Evolutionary conservation across 2,113 vertebrate genomes (phyloP), one percentile per base, ranked within the genome.

Genomic region (Tachysurus fulvidraco): DNA sequence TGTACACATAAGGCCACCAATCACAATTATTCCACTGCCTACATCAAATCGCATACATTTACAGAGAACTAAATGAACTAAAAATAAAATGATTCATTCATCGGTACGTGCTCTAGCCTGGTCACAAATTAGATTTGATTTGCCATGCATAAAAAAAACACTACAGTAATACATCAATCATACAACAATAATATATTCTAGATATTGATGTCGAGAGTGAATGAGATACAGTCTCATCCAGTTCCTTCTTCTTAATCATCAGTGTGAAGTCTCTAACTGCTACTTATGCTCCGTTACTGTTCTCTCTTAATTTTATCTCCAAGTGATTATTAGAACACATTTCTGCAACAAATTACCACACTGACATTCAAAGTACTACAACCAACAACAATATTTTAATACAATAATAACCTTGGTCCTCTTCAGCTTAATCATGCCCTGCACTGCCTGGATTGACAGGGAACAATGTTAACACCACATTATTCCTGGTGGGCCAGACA

Each of bases 1-100:
- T 99, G 98, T 94, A 95, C 96, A 96, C 93, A 98, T 99, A 94
- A 94, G 97, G 94, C 92, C 92, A 92, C 85, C 55, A 80, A n/a
- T n/a, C 41, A 41, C 0, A 60, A 41, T 69, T 25, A 23, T 83
- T 80, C 78, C 21, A 16, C 28, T 5, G 17, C 8, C 13, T 55
- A 44, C n/a, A 21, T 28, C 41, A 52, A n/a, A 79, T 17, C 9
- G 10, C 5, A 23, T 36, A 59, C 3, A 36, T 8, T 65, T 50
- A 79, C 17, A 9, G 54, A 41, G n/a, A 80, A 4, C 55, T 10
- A 80, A 57, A 57, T 36, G 23, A 14, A 25, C 16, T 19, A 2
- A 77, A 25, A 77, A 54, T 13, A 28, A 77, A 44, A 28, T 54
- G 2, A 54, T 77, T 8, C 2, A 54, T 54, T 54, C 0, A 25